Conservation (phyloP, 1,140 invertebrate genomes). For the Polypedilum pembai region DNA sequence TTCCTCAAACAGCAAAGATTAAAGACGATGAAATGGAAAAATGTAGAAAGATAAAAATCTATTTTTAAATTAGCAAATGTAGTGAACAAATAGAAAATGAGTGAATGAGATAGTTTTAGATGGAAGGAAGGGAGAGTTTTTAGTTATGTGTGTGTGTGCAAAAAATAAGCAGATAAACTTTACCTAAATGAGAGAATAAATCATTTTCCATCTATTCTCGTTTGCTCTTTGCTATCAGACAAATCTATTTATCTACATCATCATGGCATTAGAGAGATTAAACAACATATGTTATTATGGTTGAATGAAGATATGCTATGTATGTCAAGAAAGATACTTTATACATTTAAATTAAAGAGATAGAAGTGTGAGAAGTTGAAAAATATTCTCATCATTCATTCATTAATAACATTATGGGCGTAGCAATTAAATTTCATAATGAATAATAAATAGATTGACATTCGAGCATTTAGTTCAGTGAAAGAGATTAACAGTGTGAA, state of each 20-base stretch:
- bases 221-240: conserved; percentile 2
- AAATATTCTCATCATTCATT: not conserved
- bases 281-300: conserved; percentile 9
- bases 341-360: not conserved
- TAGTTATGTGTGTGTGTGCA: not conserved
- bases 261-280: conserved; percentile 21
- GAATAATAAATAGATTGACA: conserved; percentile 22
- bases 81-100: not conserved
- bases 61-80: conserved; percentile 22
- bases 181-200: conserved; percentile 26
- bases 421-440: conserved; percentile 14
- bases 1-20: not conserved
- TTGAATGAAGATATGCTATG: not conserved
- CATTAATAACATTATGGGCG: not conserved
- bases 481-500: too few species aligned
- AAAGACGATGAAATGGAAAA: not conserved
- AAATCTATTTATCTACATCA: conserved; percentile 26
- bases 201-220: conserved; percentile 17
- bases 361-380: not conserved
- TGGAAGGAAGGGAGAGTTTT: too few species aligned
- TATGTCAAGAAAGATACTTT: not conserved
- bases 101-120: too few species aligned
- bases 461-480: not conserved
- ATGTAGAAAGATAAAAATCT: not conserved
- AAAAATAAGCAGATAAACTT: conserved; percentile 22